Evolutionary conservation across 2,888 invertebrate genomes (phyloP).

Genomic region (Nipponacmea schrenckii): DNA sequence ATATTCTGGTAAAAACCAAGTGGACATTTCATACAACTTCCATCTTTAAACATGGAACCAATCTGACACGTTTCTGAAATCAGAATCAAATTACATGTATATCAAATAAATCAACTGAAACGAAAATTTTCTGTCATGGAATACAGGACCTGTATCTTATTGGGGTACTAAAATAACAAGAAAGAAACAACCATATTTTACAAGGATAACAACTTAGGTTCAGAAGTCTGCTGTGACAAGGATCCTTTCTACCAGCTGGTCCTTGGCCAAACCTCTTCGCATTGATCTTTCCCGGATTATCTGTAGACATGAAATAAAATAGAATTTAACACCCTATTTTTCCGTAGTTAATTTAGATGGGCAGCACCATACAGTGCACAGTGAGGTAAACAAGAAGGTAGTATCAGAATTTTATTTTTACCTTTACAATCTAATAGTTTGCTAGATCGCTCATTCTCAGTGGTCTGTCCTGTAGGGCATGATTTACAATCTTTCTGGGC

Average conservation of each 20-base stretch:
- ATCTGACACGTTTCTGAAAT: slow-evolving; percentile 79
- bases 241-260: no score
- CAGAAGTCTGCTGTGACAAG: no score
- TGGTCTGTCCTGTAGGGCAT: slow-evolving; percentile 40
- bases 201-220: no score
- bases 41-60: slow-evolving; percentile 79
- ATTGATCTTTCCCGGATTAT: no score
- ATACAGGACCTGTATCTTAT: background rate
- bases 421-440: slow-evolving; percentile 33
- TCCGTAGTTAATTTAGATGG: no score
- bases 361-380: no score
- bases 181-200: no score
- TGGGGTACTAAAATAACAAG: background rate
- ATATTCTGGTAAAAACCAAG: slow-evolving; percentile 95
- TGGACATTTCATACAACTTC: slow-evolving; percentile 86
- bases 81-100: background rate
- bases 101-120: background rate
- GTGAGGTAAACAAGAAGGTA: no score
- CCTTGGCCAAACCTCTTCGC: no score
- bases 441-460: slow-evolving; percentile 37
- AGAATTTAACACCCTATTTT: no score
- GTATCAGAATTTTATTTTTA: slow-evolving; percentile 29
- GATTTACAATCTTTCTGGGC: slow-evolving; percentile 81
- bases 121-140: background rate
- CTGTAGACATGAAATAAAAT: no score